Evolutionary conservation across 2,888 invertebrate species (phyloP).

Genomic region (Sesamia inferens): DNA sequence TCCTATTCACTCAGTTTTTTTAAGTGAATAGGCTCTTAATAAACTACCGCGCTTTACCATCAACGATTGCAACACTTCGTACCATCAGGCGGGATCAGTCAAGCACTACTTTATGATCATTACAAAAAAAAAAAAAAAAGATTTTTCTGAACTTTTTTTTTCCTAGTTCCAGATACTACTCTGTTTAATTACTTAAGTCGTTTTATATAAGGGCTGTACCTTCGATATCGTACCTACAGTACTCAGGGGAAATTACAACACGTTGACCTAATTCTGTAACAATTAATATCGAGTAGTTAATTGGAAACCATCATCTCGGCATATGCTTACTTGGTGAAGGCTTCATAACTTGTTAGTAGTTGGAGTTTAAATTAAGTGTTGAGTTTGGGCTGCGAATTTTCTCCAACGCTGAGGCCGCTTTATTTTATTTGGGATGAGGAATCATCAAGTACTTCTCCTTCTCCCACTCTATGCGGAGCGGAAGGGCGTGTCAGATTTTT

Average conservation of each 20-base stretch:
- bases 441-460: no score
- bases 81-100: no score
- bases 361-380: neutral
- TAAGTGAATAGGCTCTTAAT: no score
- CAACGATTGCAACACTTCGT: no score
- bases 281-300: conserved; percentile 53
- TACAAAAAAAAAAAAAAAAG: neutral
- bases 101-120: no score
- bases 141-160: no score
- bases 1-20: no score
- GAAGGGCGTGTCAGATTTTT: no score
- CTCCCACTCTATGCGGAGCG: no score
- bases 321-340: conserved; percentile 15
- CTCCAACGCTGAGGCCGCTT: neutral
- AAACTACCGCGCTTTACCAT: no score
- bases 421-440: no score
- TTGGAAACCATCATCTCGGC: conserved; percentile 46
- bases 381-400: neutral
- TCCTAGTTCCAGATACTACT: conserved; percentile 11
- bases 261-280: conserved; percentile 52
- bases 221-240: conserved; percentile 26
- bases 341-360: neutral
- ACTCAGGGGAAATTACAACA: conserved; percentile 54
- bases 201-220: conserved; percentile 52
- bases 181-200: conserved; percentile 40